A percentile compares a stretch with the other conserved stretches of the same genome.
Conservation (phyloP, 2,888 invertebrate genomes). For the Hedya salicella region DNA sequence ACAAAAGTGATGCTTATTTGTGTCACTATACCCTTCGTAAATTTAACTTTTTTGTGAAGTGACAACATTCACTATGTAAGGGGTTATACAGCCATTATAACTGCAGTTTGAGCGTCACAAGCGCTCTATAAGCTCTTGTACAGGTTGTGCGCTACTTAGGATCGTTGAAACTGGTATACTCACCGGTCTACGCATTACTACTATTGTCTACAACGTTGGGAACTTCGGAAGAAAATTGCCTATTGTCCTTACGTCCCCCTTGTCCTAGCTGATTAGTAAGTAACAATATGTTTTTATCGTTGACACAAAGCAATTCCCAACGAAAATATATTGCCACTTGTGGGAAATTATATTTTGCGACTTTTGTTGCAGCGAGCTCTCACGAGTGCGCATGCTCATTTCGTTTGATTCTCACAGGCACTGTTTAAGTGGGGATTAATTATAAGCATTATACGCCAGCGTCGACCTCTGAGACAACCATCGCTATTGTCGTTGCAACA, state of each 20-base stretch:
- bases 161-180: not conserved
- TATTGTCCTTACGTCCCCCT: slow-evolving; percentile 71
- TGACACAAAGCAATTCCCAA: slow-evolving; percentile 76
- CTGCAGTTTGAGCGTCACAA: no score
- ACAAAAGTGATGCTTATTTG: no score
- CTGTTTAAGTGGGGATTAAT: slow-evolving; percentile 66
- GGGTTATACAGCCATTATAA: no score
- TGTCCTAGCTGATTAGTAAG: slow-evolving; percentile 76
- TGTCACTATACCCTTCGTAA: no score
- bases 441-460: slow-evolving; percentile 65
- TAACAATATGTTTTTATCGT: slow-evolving; percentile 69
- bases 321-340: slow-evolving; percentile 61
- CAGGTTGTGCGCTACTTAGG: not conserved
- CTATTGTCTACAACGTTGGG: slow-evolving; percentile 62
- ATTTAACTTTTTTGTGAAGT: no score
- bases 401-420: slow-evolving; percentile 72
- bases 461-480: slow-evolving; percentile 52
- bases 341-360: slow-evolving; percentile 73
- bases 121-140: no score
- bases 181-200: slow-evolving; percentile 51
- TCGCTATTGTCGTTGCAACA: slow-evolving; percentile 55
- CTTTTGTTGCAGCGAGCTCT: slow-evolving; percentile 71
- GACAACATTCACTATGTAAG: no score
- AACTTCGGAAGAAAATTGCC: slow-evolving; percentile 66
- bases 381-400: slow-evolving; percentile 64